A percentile compares a stretch with the other conserved stretches of the same genome.
Evolutionary conservation across 2,888 invertebrate genomes (phyloP).

Genomic region (Amblyteles armatorius): DNA sequence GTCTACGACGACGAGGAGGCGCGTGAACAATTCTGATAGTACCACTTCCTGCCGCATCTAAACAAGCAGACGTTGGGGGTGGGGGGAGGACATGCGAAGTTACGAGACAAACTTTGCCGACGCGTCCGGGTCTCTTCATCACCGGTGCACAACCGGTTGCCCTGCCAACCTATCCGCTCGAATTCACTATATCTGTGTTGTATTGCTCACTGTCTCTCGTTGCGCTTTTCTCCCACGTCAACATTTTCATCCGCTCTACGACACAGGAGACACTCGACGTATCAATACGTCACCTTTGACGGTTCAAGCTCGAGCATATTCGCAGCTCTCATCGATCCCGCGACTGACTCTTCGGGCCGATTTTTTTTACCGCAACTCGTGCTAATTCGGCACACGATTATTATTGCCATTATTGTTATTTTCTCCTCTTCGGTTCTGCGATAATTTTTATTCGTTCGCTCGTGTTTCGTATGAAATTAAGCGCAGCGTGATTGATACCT

Average conservation of each 20-base stretch:
- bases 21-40: constrained; percentile 51
- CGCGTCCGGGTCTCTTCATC: constrained; percentile 76
- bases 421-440: neutral
- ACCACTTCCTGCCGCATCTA: constrained; percentile 80
- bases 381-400: neutral
- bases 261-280: neutral
- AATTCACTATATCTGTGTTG: neutral
- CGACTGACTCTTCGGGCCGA: neutral
- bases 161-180: constrained; percentile 11
- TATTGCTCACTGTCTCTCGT: constrained; percentile 14
- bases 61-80: constrained; percentile 71
- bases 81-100: constrained; percentile 76
- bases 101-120: constrained; percentile 78
- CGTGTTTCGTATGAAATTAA: neutral
- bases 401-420: neutral
- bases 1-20: constrained; percentile 77
- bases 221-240: constrained; percentile 1
- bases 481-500: neutral
- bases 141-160: constrained; percentile 65
- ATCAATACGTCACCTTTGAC: constrained; percentile 15
- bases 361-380: neutral
- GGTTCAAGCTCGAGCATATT: neutral
- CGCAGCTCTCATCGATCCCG: neutral
- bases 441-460: neutral
- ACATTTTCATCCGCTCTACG: neutral